phyloP scores from a whole-genome alignment of 2,888 invertebrate genomes.

The Synanthedon tipuliformis region DNA sequence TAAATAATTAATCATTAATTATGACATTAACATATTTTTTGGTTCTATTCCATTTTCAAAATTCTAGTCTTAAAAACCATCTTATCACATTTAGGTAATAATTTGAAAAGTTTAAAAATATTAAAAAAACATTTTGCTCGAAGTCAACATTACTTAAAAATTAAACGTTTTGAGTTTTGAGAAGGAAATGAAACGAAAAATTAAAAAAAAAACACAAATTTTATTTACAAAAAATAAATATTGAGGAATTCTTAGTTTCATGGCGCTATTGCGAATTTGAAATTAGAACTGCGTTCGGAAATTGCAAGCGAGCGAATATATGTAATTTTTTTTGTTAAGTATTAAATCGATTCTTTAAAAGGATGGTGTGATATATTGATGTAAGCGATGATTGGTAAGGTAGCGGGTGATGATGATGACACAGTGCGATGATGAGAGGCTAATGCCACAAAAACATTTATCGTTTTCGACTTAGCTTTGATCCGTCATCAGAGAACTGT shows the following conservation, averaged over 20 bases:
- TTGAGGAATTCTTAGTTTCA: conserved; percentile 34
- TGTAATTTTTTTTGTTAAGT: conserved; percentile 27
- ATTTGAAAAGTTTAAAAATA: background rate
- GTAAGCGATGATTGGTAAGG: conserved; percentile 56
- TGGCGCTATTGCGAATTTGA: conserved; percentile 13
- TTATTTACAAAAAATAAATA: conserved; percentile 40
- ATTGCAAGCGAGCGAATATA: conserved; percentile 34
- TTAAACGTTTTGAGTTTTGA: conserved; percentile 9
- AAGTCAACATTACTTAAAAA: conserved; percentile 1
- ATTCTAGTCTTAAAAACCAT: conserved; percentile 13
- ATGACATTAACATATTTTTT: conserved; percentile 27
- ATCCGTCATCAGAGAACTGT: conserved; percentile 55
- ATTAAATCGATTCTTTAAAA: conserved; percentile 10
- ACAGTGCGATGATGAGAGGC: conserved; percentile 47
- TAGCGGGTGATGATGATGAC: conserved; percentile 50
- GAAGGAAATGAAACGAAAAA: conserved; percentile 19
- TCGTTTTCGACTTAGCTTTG: conserved; percentile 58
- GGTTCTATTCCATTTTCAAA: conserved; percentile 32
- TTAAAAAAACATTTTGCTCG: background rate
- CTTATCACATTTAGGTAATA: conserved; percentile 2
- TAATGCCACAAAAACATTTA: conserved; percentile 57
- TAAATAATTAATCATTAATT: conserved; percentile 11
- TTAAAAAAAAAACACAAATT: conserved; percentile 19
- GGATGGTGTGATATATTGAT: conserved; percentile 20
- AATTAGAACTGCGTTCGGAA: conserved; percentile 12